Evolutionary conservation across 2,113 vertebrate genomes (phyloP), one percentile per base, ranked within the genome.

Genomic region (Plecturocebus donacophilus): DNA sequence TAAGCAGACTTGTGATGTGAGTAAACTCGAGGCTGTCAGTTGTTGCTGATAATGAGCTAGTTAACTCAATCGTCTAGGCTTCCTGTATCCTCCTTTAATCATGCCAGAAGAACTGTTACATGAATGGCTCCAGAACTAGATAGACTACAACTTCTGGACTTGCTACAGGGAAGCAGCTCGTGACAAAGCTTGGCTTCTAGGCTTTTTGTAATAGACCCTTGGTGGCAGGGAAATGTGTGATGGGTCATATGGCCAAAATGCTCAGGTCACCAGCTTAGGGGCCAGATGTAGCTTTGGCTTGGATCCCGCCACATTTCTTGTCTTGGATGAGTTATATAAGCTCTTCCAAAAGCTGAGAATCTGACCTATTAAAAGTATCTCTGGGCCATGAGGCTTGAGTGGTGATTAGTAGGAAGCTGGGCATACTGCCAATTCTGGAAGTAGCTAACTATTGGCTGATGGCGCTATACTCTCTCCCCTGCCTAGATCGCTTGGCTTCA

Each of bases 21-120:
- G 32, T 25, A 0, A 6, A 30, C 4, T 32, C 2, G 0, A 12
- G 30, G 38, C 14, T 68, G 6, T 20, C 49, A 68, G 35, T 0
- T 35, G 3, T 35, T 47, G 1, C 47, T 93, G 42, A 20, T 32
- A 23, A 11, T 61, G 27, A 30, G 32, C 42, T 94, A 19, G 16
- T 17, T 76, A 14, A 49, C n/a, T 1, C 32, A 49, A 5, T 56
- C 61, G 1, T 76, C 40, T 76, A 38, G 27, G 42, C 14, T 61
- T 76, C 1, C 38, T 23, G 2, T 8, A 6, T 12, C 8, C 6
- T 82, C 3, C 12, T 40, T 79, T 1, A 45, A 5, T 75, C 16
- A 20, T 13, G 30, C 32, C 3, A 49, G 17, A 12, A 42, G 4
- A 87, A 27, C 25, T 6, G 30, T 49, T 38, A 30, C 6, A 23